These are phyloP conservation scores for Chalcis sispes DNA, from an alignment of 2,888 invertebrate genomes.

Conservation along the genomic window DNA sequence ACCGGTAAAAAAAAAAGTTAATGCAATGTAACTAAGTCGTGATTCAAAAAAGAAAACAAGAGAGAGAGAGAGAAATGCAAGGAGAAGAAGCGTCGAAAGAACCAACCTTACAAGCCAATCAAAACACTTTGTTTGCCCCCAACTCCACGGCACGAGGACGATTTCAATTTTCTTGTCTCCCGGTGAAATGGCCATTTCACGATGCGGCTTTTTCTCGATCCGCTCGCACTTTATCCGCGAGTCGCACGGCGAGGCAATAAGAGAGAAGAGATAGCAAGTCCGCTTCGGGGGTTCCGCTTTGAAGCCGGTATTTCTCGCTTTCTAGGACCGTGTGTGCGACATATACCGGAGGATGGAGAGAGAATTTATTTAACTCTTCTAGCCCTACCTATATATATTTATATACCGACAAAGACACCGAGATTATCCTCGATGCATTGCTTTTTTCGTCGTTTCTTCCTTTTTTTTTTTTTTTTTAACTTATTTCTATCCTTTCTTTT, in stretches of 20 bases:
- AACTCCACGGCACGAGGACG: neutral
- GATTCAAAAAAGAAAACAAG: neutral
- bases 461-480: neutral
- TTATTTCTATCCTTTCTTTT: neutral
- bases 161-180: conserved; percentile 46
- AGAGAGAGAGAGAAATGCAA: too few species aligned
- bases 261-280: conserved; percentile 12
- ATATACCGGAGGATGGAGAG: neutral
- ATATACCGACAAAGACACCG: too few species aligned
- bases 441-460: neutral
- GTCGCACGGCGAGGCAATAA: too few species aligned
- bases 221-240: too few species aligned
- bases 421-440: neutral
- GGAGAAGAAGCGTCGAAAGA: conserved; percentile 1
- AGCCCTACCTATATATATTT: too few species aligned
- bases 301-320: conserved; percentile 55
- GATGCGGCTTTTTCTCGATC: conserved; percentile 41
- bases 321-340: conserved; percentile 33
- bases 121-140: conserved; percentile 13
- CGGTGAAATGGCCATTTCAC: conserved; percentile 49
- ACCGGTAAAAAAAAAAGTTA: neutral
- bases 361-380: too few species aligned
- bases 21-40: neutral
- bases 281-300: conserved; percentile 48
- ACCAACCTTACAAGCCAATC: conserved; percentile 25